phyloP scores from a whole-genome alignment of 2,113 vertebrate genomes.

The Herpailurus yagouaroundi region DNA sequence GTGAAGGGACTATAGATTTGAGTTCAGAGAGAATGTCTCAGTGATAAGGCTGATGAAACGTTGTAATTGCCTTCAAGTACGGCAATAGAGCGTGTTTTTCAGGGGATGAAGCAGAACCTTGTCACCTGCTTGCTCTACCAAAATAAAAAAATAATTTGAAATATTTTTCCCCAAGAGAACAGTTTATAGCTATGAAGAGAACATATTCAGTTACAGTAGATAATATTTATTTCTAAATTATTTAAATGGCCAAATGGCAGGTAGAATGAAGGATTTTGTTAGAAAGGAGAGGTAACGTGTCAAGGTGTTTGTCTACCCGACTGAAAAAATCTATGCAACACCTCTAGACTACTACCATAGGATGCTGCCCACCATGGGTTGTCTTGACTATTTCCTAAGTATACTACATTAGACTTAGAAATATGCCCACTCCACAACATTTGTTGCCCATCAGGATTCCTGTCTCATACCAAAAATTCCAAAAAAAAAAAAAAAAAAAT shows the following conservation, averaged over 20 bases:
- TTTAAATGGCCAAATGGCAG: background rate
- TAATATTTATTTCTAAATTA: background rate
- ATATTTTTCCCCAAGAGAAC: background rate
- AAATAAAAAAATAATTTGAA: background rate
- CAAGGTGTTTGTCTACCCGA: background rate
- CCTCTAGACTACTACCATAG: background rate
- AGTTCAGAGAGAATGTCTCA: background rate
- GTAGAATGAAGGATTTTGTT: background rate
- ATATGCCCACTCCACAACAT: background rate
- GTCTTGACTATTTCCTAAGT: background rate
- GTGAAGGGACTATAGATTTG: background rate
- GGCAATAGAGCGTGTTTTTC: background rate
- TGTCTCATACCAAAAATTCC: background rate
- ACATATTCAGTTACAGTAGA: background rate
- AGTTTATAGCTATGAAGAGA: background rate
- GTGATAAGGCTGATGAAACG: background rate
- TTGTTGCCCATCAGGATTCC: background rate
- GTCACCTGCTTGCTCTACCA: background rate
- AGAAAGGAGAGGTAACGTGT: background rate
- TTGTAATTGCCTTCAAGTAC: background rate
- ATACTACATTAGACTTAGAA: background rate
- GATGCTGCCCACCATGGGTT: accelerated
- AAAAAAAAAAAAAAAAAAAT: background rate
- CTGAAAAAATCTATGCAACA: background rate
- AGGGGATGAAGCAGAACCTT: background rate